Conservation (phyloP, 2,113 vertebrate genomes). For the Gallinago paraguaiae region DNA sequence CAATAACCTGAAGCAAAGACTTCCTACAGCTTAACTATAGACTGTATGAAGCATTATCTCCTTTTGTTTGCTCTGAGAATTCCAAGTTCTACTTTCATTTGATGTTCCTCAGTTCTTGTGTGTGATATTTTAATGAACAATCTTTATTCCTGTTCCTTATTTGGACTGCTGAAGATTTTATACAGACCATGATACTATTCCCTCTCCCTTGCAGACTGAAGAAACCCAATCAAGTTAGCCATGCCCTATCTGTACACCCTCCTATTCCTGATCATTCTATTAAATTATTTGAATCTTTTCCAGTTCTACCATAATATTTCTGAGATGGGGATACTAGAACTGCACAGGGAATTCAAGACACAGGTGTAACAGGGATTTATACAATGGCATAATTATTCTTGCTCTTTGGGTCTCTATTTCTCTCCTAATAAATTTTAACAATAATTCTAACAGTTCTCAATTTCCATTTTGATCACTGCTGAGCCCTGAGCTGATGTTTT, state of each 20-base stretch:
- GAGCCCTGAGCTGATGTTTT: not conserved
- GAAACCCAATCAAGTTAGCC: not conserved
- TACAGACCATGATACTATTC: not conserved
- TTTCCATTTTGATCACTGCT: not conserved
- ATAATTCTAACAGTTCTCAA: not conserved
- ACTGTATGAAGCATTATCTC: not conserved
- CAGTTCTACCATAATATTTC: not conserved
- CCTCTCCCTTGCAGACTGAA: not conserved
- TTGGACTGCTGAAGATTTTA: not conserved
- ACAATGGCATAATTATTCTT: not conserved
- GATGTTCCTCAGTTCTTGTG: not conserved
- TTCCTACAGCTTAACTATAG: not conserved
- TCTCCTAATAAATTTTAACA: not conserved
- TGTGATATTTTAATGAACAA: not conserved
- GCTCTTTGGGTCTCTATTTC: not conserved
- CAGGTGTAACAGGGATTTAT: not conserved
- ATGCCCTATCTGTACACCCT: not conserved
- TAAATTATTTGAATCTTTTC: not conserved
- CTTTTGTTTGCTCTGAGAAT: not conserved
- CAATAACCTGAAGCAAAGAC: not conserved
- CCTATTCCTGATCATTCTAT: not conserved
- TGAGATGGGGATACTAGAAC: not conserved
- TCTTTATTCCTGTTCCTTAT: not conserved
- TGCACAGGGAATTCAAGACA: not conserved
- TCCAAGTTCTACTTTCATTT: not conserved